Evolutionary conservation across 2,113 vertebrate genomes (phyloP).

Genomic region (Morone chrysops): DNA sequence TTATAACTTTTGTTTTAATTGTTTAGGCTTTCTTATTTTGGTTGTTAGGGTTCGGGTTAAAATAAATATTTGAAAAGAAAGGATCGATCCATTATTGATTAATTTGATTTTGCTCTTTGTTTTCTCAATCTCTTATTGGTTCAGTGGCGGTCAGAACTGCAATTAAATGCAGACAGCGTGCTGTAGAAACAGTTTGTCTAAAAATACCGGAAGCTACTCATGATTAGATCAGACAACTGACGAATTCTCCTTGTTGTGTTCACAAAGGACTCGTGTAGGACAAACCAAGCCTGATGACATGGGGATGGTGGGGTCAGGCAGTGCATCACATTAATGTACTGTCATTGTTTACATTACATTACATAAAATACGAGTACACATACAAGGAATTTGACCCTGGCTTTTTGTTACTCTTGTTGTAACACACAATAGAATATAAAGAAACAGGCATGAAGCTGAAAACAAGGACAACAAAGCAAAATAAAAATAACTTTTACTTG

Average conservation of each 20-base stretch:
- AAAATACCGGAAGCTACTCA: slow-evolving; percentile 31
- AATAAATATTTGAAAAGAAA: not conserved
- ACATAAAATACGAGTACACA: not conserved
- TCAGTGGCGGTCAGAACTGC: not conserved
- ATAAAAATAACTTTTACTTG: not conserved
- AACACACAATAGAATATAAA: not conserved
- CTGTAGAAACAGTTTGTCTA: slow-evolving; percentile 3
- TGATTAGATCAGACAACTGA: slow-evolving; percentile 47
- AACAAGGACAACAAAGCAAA: not conserved
- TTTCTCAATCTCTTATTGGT: not conserved
- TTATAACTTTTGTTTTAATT: not conserved
- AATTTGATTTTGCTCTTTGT: not conserved
- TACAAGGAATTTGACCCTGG: not conserved
- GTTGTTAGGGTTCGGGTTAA: not conserved
- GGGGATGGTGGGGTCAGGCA: no score
- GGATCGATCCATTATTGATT: not conserved
- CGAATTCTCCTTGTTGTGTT: slow-evolving; percentile 16
- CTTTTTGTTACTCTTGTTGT: not conserved
- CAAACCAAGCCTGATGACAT: slow-evolving; percentile 18
- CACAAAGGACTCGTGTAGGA: slow-evolving; percentile 41
- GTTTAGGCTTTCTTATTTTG: not conserved
- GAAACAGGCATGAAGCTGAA: not conserved
- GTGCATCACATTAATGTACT: slow-evolving; percentile 13
- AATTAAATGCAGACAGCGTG: not conserved
- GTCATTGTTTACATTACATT: slow-evolving; percentile 16